Percentiles rank a stretch among this genome's conserved stretches.
Conservation (phyloP, 2,113 vertebrate genomes). For the Zosterops borbonicus region DNA sequence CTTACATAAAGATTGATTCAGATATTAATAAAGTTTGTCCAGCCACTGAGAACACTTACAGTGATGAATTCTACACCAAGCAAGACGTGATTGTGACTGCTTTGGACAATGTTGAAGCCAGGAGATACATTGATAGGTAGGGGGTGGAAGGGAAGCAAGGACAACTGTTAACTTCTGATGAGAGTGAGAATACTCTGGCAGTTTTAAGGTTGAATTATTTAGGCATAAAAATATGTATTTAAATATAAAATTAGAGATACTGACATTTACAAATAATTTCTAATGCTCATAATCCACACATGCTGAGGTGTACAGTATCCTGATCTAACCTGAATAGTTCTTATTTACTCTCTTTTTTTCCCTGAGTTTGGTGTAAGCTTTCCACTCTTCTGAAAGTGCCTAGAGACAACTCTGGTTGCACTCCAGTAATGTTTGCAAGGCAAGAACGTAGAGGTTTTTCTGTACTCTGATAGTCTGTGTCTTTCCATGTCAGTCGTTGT, state of each 20-base stretch:
- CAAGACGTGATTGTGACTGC: constrained; percentile 91
- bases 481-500: constrained; percentile 81
- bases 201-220: not conserved
- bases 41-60: constrained; percentile 89
- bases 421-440: not conserved
- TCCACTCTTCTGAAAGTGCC: not conserved
- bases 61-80: constrained; percentile 86
- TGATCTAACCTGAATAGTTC: not conserved
- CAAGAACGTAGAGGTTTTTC: not conserved
- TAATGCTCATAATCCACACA: not conserved
- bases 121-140: constrained; percentile 97
- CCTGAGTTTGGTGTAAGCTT: not conserved
- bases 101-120: constrained; percentile 96
- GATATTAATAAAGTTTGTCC: constrained; percentile 95
- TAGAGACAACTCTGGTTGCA: not conserved
- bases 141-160: not conserved
- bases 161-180: not conserved
- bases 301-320: not conserved
- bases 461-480: constrained; percentile 5
- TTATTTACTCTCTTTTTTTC: not conserved
- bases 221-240: not conserved
- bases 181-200: not conserved
- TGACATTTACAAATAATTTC: not conserved
- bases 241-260: not conserved
- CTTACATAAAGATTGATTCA: constrained; percentile 88